These are phyloP conservation scores for Picathartes gymnocephalus DNA, from an alignment of 2,113 vertebrate species.

Conservation along the genomic window DNA sequence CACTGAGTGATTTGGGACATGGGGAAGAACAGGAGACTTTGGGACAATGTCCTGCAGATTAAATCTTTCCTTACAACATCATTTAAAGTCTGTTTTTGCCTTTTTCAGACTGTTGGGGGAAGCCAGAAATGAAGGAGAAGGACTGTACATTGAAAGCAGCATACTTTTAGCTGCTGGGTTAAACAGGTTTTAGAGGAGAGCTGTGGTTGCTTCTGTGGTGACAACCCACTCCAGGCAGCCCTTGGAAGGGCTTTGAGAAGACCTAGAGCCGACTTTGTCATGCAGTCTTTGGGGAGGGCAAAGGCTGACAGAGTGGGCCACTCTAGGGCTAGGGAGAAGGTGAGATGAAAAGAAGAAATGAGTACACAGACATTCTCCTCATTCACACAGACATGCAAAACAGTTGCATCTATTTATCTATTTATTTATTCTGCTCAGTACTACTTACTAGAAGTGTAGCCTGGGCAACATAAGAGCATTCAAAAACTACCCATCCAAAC, in stretches of 20 bases:
- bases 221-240: background rate
- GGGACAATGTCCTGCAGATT: background rate
- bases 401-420: background rate
- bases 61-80: background rate
- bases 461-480: background rate
- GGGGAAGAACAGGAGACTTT: background rate
- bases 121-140: background rate
- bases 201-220: background rate
- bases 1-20: background rate
- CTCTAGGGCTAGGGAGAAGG: background rate
- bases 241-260: background rate
- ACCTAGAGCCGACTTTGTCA: background rate
- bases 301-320: background rate
- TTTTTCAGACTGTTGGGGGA: background rate
- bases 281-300: background rate
- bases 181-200: background rate
- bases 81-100: background rate
- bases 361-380: background rate
- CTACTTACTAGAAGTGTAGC: background rate
- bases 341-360: background rate
- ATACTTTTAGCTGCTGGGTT: background rate
- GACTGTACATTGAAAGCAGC: background rate
- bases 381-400: background rate
- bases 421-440: background rate
- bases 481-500: background rate